Base-by-base conservation (phyloP, 2,888 invertebrate genomes). In the Pyrochroa serraticornis region DNA sequence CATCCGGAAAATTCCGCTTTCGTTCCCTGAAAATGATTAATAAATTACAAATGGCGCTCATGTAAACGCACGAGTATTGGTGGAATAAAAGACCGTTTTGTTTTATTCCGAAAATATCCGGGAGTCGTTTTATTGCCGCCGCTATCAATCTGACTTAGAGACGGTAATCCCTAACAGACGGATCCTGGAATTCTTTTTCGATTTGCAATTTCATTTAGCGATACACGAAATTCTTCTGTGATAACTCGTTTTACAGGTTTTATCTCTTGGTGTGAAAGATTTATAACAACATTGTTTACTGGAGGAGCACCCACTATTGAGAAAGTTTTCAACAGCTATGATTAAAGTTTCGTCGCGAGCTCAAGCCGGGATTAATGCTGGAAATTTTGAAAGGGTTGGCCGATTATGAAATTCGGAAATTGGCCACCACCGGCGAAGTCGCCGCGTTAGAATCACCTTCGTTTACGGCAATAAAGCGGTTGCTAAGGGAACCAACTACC, bases 381-480 rank as follows among this genome's bases (percentile, higher is more conserved):
- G 1, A 12, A n/a, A 37, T 37, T 3, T 12, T 37, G 13, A 37
- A 6, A 37, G 37, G 9, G 22, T 22, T 22, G 22, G 22, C 22
- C 22, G 22, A 13, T 14, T 31, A 43, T 32, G 43, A 31, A 43
- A 43, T 43, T 31, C 5, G 13, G 14, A 44, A 44, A 44, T 44
- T 44, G 32, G 44, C 44, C 34, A 44, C 2, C 22, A 22, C 22
- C 22, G 22, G 13, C n/a, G 33, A 44, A 34, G 2, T 12, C 30
- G 31, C 34, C 44, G 44, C 34, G 33, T 42, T 44, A 34, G 44
- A 34, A 44, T 44, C 14, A 44, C 44, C 44, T 44, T 33, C 44
- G 44, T 44, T 48, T 39, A 48, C 48, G 30, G 39, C 48, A 48
- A 48, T 48, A 48, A 39, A 37, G 30, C 48, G 34, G 48, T 48